Evolutionary conservation across 2,797 vertebrate genomes (phyloP).

Genomic region (Leuciscus waleckii): DNA sequence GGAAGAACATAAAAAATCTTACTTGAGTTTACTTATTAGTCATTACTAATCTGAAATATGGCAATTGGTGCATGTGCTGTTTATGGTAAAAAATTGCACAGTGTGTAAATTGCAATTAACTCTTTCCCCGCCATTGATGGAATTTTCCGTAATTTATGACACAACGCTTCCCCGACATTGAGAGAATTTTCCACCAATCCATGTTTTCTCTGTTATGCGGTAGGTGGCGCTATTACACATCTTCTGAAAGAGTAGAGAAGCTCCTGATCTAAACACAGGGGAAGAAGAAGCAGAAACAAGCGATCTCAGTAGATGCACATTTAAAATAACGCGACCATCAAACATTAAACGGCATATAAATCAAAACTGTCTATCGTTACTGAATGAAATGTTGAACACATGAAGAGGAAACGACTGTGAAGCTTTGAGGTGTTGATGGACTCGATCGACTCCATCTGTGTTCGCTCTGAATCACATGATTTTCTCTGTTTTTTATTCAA

Average conservation of each 20-base stretch:
- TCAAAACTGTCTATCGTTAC: neutral
- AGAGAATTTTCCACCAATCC: neutral
- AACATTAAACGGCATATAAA: neutral
- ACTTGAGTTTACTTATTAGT: too few species aligned
- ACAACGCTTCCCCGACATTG: neutral
- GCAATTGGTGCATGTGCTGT: neutral
- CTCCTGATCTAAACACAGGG: too few species aligned
- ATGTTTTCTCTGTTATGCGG: neutral
- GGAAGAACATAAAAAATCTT: neutral
- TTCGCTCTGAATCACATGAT: too few species aligned
- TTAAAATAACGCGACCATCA: neutral
- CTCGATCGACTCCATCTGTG: neutral
- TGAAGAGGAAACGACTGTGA: neutral
- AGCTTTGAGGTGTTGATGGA: neutral
- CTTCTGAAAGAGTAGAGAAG: too few species aligned
- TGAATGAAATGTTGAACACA: neutral
- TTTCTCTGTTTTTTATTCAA: neutral
- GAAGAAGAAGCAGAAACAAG: too few species aligned
- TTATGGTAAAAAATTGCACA: neutral
- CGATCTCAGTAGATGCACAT: too few species aligned
- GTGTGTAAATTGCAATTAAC: neutral
- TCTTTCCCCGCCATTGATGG: neutral
- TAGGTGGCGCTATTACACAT: too few species aligned
- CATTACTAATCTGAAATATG: neutral
- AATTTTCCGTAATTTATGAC: too few species aligned